Base-by-base conservation (phyloP, 2,797 vertebrate species). In the Anguilla marmorata region DNA sequence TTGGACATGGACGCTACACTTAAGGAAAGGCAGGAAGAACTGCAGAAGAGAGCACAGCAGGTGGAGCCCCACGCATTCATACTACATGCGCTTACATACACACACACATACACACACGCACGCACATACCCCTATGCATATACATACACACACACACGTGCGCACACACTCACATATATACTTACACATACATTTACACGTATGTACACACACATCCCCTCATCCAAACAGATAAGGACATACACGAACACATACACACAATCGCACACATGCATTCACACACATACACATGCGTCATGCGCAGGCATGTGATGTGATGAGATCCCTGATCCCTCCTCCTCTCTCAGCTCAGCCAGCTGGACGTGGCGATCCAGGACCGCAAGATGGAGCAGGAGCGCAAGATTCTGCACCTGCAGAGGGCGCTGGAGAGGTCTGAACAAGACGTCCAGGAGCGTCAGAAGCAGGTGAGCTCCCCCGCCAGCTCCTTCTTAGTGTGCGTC, bases 11-110 rank as follows among this genome's bases (percentile, higher is more conserved):
- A 99, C 92, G 96, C 93, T 85, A 96, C 96, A 2, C 91, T 99
- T 89, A 98, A 98, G 93, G 98, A 99, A 89, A 97, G 98, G 92
- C 98, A 98, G 88, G 98, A 97, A 96, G 98, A 99, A 92, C 96
- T 99, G 88, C 98, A 98, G 89, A 97, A 98, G 92, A 97, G 98
- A 95, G 97, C 97, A 86, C 95, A 96, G 92, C 97, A 98, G 97
- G 98, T 99, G 94, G 7, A 79, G 74, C 41, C 16, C 56, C 8
- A 63, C 69, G 85, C 63, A 86, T 82, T 82, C 86, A 63, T 85
- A 85, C 86, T 66, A 27, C 48, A 48, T 45, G 1, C 41, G 60
- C 21, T 4, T 8, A 41, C 86, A 85, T 16, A 0, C 30, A n/a
- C 30, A 45, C 86, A 86, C 88, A 58, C n/a, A 30, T 5, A 54